Percentiles rank a stretch among this genome's conserved stretches.
Evolutionary conservation across 2,888 invertebrate genomes (phyloP).

Genomic region (Cheilosia soror): DNA sequence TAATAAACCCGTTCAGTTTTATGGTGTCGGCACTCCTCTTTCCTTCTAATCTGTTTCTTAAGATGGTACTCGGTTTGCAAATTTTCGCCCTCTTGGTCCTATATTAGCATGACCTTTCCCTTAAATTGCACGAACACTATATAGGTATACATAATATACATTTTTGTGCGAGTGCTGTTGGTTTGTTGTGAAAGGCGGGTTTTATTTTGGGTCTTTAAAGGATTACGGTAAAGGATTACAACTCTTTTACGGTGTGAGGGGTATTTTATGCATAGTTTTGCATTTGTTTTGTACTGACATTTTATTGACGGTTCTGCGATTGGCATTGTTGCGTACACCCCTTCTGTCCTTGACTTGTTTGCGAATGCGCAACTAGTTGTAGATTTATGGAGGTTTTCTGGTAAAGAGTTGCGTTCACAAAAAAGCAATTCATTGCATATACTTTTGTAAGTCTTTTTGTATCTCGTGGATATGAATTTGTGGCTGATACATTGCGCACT

Average conservation of each 20-base stretch:
- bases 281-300: constrained; percentile 30
- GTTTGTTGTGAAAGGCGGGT: constrained; percentile 80
- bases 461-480: neutral
- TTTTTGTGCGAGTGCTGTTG: neutral
- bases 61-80: constrained; percentile 48
- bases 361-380: neutral
- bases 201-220: constrained; percentile 83
- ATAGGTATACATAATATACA: no score
- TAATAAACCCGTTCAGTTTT: constrained; percentile 44
- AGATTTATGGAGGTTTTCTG: constrained; percentile 3
- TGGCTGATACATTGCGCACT: neutral
- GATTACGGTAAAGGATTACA: constrained; percentile 83
- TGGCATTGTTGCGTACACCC: neutral
- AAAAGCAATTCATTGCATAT: neutral
- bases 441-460: neutral
- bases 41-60: neutral
- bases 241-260: constrained; percentile 73
- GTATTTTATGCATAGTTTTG: constrained; percentile 40
- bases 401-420: constrained; percentile 7
- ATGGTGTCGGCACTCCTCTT: constrained; percentile 44
- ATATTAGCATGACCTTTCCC: constrained; percentile 8
- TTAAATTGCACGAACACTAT: neutral
- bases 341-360: constrained; percentile 14
- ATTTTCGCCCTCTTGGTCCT: constrained; percentile 41
- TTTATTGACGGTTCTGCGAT: constrained; percentile 21